Conservation (phyloP, 1,140 invertebrate species). For the Ips nitidus region DNA sequence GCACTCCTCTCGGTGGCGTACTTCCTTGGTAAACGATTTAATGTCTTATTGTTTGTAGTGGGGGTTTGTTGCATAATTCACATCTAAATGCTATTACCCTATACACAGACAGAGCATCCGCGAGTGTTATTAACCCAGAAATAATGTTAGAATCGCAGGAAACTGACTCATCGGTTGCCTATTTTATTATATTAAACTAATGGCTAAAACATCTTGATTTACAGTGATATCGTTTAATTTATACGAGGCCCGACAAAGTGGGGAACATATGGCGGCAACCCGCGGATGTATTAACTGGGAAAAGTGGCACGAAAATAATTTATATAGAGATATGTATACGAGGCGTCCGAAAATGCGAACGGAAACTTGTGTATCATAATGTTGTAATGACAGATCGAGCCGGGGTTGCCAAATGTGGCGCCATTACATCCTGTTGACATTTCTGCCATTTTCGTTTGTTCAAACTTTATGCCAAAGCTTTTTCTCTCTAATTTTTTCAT, state of each 20-base stretch:
- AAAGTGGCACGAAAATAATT: slow-evolving; percentile 5
- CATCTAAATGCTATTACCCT: not conserved
- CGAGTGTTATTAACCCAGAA: not conserved
- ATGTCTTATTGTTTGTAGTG: slow-evolving; percentile 22
- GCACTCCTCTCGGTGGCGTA: slow-evolving; percentile 12
- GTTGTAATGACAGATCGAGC: no score
- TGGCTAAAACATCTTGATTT: slow-evolving; percentile 4
- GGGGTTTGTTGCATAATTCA: slow-evolving; percentile 18
- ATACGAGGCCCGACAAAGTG: not conserved
- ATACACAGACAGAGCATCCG: not conserved
- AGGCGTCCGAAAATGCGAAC: no score
- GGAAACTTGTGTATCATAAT: not conserved
- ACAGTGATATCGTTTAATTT: not conserved
- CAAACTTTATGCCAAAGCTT: no score
- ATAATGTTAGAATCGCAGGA: not conserved
- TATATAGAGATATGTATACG: not conserved
- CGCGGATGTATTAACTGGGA: not conserved
- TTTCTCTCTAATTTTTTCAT: no score
- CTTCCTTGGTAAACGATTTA: slow-evolving; percentile 25
- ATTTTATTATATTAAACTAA: slow-evolving; percentile 2
- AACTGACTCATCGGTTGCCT: not conserved
- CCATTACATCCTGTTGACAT: no score
- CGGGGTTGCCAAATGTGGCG: no score
- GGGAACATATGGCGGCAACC: slow-evolving; percentile 1
- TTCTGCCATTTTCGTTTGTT: no score